Evolutionary conservation across 92 coral and sea anemone species (phyloP), one percentile per base, ranked within the genome.

Genomic region (Palythoa grandiflora): DNA sequence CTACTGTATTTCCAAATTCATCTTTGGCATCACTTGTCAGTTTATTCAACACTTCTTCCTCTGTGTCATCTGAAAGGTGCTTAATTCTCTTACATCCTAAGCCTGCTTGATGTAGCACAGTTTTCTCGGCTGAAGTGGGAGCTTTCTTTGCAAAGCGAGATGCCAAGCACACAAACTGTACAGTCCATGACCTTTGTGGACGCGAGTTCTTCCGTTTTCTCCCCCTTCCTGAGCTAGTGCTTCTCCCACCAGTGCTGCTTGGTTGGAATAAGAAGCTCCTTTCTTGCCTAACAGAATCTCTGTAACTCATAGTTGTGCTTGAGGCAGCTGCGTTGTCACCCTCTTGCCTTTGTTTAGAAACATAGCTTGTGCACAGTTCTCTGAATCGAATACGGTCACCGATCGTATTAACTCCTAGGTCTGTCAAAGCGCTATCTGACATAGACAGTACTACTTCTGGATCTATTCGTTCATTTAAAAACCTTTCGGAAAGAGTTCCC

Each of bases 141-240:
- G 83, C 80, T 88, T 81, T 83, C 6, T 39, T 83, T 51, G 91
- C 85, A 51, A n/a, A 75, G 84, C 88, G 80, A 83, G 91, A 81
- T 21, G 87, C 53, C 53, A 88, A 80, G 60, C 91, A 88, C 55
- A 88, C 91, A 81, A 88, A 88, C 87, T 88, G 87, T 80, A 88
- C 91, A 71, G 87, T 80, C 91, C 91, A 88, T 80, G 91, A 40
- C 91, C 86, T 57, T 77, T 50, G 84, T 20, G 65, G 84, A 78
- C 84, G 39, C 72, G 65, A 78, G 84, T 78, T 78, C 71, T 78
- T 78, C 38, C 84, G 57, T 53, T 78, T 78, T 50, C 38, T 78
- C 38, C 84, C 55, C 47, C 55, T 1, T 73, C 78, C 84, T 51
- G 75, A 63, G 84, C 89, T 87, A 52, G 68, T 68, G 51, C 81